phyloP scores from a whole-genome alignment of 2,797 vertebrate genomes.

The Phaenicophaeus curvirostris region DNA sequence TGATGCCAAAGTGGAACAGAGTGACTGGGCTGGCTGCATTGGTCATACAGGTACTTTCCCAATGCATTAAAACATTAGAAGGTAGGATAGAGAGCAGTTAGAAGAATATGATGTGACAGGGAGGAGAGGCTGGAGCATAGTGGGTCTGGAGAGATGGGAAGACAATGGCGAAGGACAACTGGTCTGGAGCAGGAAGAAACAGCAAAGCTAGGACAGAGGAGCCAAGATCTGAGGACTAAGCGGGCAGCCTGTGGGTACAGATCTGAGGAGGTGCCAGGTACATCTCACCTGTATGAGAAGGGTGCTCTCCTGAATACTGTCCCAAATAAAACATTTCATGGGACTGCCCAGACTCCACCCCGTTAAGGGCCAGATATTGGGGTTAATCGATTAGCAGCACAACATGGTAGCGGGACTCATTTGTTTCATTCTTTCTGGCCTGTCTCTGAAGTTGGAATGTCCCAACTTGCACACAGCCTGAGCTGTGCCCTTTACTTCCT shows the following conservation, averaged over 20 bases:
- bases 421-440: neutral
- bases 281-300: fast-evolving
- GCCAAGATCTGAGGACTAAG: neutral
- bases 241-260: fast-evolving
- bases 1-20: neutral
- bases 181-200: neutral
- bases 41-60: neutral
- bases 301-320: neutral
- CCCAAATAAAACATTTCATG: neutral
- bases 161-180: neutral
- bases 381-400: neutral
- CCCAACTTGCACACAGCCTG: neutral
- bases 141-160: neutral
- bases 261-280: neutral
- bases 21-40: neutral
- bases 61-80: neutral
- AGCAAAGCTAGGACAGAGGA: neutral
- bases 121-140: neutral
- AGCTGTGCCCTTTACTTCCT: conserved; percentile 33
- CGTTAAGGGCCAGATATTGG: neutral
- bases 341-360: neutral
- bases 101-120: neutral
- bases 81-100: neutral
- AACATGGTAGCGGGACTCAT: neutral
- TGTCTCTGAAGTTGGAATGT: neutral